Evolutionary conservation across 2,113 vertebrate genomes (phyloP).

Genomic region (Acrocephalus arundinaceus): DNA sequence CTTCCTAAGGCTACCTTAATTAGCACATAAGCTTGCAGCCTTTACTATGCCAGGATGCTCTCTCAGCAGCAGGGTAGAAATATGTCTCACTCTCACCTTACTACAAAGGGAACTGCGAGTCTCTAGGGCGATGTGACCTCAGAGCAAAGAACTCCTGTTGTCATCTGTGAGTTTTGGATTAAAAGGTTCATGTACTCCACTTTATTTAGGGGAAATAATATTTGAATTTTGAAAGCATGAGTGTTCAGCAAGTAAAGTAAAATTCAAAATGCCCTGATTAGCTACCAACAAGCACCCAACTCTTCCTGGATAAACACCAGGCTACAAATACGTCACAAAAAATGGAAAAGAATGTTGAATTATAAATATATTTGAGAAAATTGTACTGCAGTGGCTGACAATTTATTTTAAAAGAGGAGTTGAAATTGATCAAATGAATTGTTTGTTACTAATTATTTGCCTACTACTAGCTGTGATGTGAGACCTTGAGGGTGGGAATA

Average conservation of each 20-base stretch:
- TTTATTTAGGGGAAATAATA: background rate
- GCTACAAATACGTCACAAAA: background rate
- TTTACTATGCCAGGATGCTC: background rate
- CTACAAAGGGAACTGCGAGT: background rate
- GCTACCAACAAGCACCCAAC: background rate
- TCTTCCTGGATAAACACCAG: background rate
- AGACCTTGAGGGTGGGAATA: slow-evolving; percentile 64
- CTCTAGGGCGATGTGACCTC: background rate
- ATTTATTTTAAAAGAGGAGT: slow-evolving; percentile 37
- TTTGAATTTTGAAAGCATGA: background rate
- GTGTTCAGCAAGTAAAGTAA: background rate
- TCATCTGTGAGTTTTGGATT: background rate
- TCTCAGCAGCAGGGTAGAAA: background rate
- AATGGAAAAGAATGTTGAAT: slow-evolving; percentile 19
- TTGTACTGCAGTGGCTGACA: background rate
- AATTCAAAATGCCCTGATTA: background rate
- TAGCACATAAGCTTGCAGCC: background rate
- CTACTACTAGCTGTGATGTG: slow-evolving; percentile 58
- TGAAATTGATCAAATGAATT: slow-evolving; percentile 58
- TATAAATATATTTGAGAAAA: slow-evolving; percentile 44
- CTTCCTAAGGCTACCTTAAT: background rate
- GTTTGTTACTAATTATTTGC: slow-evolving; percentile 69
- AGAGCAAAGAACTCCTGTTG: background rate
- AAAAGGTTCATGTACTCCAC: background rate
- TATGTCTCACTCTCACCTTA: background rate